Conservation (phyloP, 2,888 invertebrate species). For the Melanargia galathea region DNA sequence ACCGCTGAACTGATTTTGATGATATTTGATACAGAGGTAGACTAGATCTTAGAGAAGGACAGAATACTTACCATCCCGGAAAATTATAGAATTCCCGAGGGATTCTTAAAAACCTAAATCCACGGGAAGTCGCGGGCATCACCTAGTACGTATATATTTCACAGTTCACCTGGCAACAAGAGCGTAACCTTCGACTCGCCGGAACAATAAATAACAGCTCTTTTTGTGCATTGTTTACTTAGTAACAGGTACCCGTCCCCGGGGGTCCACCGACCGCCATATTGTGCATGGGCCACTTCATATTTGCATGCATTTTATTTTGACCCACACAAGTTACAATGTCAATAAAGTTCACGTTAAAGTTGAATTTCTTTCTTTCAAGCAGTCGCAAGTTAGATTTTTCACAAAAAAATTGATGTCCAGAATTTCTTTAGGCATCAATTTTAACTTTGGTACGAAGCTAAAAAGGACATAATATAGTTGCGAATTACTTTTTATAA, state of each 20-base stretch:
- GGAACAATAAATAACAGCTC: slow-evolving; percentile 52
- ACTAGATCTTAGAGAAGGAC: too few species aligned
- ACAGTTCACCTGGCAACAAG: slow-evolving; percentile 12
- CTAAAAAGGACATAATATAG: too few species aligned
- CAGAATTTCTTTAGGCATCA: too few species aligned
- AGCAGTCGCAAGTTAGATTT: too few species aligned
- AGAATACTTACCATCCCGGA: too few species aligned
- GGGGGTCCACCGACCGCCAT: slow-evolving; percentile 41
- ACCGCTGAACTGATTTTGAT: too few species aligned
- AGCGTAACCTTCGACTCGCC: slow-evolving; percentile 48
- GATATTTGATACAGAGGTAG: too few species aligned
- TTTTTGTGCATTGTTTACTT: slow-evolving; percentile 55
- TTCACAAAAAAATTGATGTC: too few species aligned
- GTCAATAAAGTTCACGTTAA: not conserved
- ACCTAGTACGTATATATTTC: not conserved
- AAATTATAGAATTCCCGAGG: too few species aligned
- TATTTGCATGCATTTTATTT: slow-evolving; percentile 49
- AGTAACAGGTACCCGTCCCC: slow-evolving; percentile 46
- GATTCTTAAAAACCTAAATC: too few species aligned
- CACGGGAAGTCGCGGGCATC: not conserved
- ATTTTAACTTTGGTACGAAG: too few species aligned
- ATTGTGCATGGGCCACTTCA: too few species aligned
- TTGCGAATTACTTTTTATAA: not conserved
- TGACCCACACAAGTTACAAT: slow-evolving; percentile 27
- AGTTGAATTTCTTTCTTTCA: not conserved